Base-by-base conservation (phyloP, 2,797 vertebrate species). In the Apodemus agrarius region DNA sequence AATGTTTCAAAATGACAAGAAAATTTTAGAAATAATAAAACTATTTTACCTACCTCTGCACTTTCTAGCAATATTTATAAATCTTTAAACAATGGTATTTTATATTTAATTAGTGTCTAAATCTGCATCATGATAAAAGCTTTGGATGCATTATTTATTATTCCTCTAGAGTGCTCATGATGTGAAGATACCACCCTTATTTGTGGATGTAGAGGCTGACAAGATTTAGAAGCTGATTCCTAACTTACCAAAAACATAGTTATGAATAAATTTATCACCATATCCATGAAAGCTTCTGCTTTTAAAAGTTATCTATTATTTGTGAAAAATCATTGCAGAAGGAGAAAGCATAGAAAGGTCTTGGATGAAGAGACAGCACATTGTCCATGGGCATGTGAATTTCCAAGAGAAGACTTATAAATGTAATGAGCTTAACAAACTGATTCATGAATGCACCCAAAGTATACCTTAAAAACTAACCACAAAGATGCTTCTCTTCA, bases 61-160 rank as follows among this genome's bases (percentile, higher is more conserved):
- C 1, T 92, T 92, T 89, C 26, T 59, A 34, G 87, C 49, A 83
- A 37, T 89, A 63, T 95, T 17, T 34, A 19, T 7, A 43, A 79
- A 82, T 43, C 14, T 82, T 94, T 67, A 26, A 91, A 63, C 14
- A 83, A 75, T 92, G 40, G 63, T 63, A 93, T 87, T 81, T 95
- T 90, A 12, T 67, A 80, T 89, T 75, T 93, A 54, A 91, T 83
- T 96, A 65, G 14, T 90, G 24, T 17, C 79, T 82, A 93, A 93
- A 79, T 89, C 9, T 17, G 79, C 31, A 88, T n/a, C 92, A 61
- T 94, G 21, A 52, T 61, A 94, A 61, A 43, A 74, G 0, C 1
- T 89, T 95, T 83, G n/a, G 16, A 84, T 69, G 40, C 11, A 86
- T 93, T 90, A 88, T 67, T 89, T 92, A 89, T 80, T 81, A 91